Evolutionary conservation across 2,113 vertebrate species (phyloP), one percentile per base, ranked within the genome.

Genomic region (Canis aureus): DNA sequence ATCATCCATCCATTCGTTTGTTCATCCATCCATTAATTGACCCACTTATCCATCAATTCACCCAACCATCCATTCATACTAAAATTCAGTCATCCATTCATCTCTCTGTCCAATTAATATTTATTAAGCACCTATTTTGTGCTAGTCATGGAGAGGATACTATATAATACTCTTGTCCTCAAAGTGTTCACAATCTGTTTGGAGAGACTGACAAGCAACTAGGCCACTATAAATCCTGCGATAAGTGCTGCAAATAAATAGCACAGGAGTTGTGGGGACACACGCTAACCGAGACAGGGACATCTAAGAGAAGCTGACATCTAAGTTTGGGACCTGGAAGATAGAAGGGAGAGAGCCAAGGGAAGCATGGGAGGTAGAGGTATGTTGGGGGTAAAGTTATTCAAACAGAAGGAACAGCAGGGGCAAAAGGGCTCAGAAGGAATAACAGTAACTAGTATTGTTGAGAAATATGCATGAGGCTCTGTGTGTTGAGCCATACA

Each of bases 81-180:
- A 43, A 43, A 43, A 43, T 43, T 43, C 32, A 71, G 25, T 22
- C 66, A 62, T 2, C 74, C 60, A 73, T 17, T 20, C 69, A 23
- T 74, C 7, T 23, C 5, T 62, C 53, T 53, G 23, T 64, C 71
- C 89, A 88, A 23, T 25, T 51, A 73, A 32, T 59, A 71, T 62
- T 79, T 76, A 71, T 81, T 53, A 88, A 92, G 60, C 59, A 82
- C 9, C 20, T 73, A 25, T 81, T 76, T 80, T 83, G 51, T 71
- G 66, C 22, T 20, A 73, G 62, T 64, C 27, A 83, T 23, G 49
- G n/a, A 76, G 23, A 82, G 9, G 49, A 60, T 67, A 74, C 57
- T 66, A 11, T 32, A 38, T 49, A 32, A n/a, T 51, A 12, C 57
- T 80, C 51, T 87, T 81, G 6, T 87, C 83, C 49, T 86, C 49